Percentiles rank a stretch among this genome's conserved stretches.
Evolutionary conservation across 2,888 invertebrate species (phyloP).

Genomic region (Amiota minor): DNA sequence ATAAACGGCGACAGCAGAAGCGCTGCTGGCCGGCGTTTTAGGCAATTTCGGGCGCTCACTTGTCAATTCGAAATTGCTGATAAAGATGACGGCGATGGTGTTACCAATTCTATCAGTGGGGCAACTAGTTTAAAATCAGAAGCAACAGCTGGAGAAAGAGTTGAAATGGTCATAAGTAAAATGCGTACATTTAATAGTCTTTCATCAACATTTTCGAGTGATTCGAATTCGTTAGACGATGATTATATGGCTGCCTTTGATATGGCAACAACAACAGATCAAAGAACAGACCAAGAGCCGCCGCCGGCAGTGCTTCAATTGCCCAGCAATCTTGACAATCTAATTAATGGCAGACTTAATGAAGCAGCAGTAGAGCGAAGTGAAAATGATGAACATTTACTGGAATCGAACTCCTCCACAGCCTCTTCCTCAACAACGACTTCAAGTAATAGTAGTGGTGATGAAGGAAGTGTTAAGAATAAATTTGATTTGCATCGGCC

Average conservation of each 20-base stretch:
- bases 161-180: conserved; percentile 47
- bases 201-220: conserved; percentile 74
- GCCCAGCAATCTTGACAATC: conserved; percentile 76
- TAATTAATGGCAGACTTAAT: conserved; percentile 77
- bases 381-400: too few relatives aligned
- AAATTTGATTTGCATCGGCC: conserved; percentile 67
- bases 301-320: conserved; percentile 52
- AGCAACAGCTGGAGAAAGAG: conserved; percentile 44
- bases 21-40: neutral
- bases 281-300: conserved; percentile 67
- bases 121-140: conserved; percentile 41
- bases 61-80: conserved; percentile 5
- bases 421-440: neutral
- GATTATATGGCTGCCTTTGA: conserved; percentile 78
- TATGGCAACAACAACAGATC: conserved; percentile 71
- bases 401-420: too few relatives aligned
- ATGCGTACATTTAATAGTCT: conserved; percentile 74
- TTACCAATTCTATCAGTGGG: neutral
- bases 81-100: neutral
- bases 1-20: neutral
- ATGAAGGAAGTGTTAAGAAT: neutral
- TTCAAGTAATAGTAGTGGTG: neutral
- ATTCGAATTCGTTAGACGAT: conserved; percentile 78
- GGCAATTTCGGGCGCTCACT: neutral
- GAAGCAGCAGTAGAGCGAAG: conserved; percentile 17